Percentiles rank a stretch among this genome's conserved stretches.
These are phyloP conservation scores for Petrocephalus schoutedeni DNA, from an alignment of 2,797 vertebrate species.

Conservation along the genomic window DNA sequence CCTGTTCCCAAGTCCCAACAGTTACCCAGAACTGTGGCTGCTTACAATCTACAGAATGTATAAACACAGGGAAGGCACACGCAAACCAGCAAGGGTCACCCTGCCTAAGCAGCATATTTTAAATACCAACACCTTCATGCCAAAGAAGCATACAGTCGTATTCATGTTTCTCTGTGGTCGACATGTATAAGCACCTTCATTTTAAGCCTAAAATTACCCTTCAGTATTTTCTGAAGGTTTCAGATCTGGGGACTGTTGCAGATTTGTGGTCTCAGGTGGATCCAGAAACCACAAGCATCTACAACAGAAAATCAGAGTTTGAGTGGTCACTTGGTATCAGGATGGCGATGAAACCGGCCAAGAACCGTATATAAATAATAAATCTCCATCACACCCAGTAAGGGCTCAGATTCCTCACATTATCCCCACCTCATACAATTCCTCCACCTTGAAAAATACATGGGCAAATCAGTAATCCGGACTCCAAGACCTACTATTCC, in stretches of 20 bases:
- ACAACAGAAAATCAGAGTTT: not conserved
- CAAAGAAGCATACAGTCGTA: not conserved
- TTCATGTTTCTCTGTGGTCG: not conserved
- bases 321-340: not conserved
- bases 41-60: constrained; percentile 26
- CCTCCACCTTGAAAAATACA: not conserved
- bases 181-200: constrained; percentile 7
- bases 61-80: constrained; percentile 2
- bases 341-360: not conserved
- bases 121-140: not conserved
- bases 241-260: not conserved
- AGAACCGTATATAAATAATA: not conserved
- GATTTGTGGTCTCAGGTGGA: not conserved
- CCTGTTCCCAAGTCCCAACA: constrained; percentile 45
- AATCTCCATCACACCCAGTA: not conserved
- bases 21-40: constrained; percentile 46
- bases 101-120: not conserved
- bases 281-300: not conserved
- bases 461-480: not conserved
- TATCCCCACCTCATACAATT: not conserved
- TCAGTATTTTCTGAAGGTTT: not conserved
- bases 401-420: not conserved
- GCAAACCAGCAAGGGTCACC: not conserved
- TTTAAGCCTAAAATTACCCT: not conserved
- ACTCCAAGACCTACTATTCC: not conserved